Evolutionary conservation across 2,797 vertebrate genomes (phyloP).

Genomic region (Hydrolagus colliei): DNA sequence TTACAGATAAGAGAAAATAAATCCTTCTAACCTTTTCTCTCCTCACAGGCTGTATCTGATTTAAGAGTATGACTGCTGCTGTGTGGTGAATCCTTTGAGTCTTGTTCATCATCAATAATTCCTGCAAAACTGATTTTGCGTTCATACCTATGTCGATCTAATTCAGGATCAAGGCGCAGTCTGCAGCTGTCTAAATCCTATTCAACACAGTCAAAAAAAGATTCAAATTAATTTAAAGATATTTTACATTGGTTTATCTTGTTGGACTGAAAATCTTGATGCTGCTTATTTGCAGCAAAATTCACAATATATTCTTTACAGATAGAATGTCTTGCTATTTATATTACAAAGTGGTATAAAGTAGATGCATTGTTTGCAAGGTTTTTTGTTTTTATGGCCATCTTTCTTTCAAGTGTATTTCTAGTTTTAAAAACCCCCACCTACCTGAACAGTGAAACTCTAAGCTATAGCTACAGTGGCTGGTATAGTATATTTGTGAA

Average conservation of each 20-base stretch:
- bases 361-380: not conserved
- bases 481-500: not conserved
- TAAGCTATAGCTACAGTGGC: not conserved
- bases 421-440: no score
- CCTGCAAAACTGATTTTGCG: conserved; percentile 98
- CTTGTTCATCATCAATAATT: conserved; percentile 91
- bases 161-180: conserved; percentile 84
- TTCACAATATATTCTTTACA: no score
- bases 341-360: not conserved
- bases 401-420: not conserved
- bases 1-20: not conserved
- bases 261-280: not conserved
- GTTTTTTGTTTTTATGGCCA: not conserved
- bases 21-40: conserved; percentile 71
- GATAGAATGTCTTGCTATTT: no score
- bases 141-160: conserved; percentile 91
- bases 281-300: not conserved
- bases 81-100: conserved; percentile 85
- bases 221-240: not conserved
- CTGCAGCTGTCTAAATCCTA: conserved; percentile 92
- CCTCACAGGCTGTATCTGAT: conserved; percentile 84
- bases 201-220: not conserved
- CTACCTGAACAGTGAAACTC: not conserved
- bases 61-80: conserved; percentile 98
- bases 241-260: no score